Conservation (phyloP, 2,113 vertebrate species). For the Ictalurus furcatus region DNA sequence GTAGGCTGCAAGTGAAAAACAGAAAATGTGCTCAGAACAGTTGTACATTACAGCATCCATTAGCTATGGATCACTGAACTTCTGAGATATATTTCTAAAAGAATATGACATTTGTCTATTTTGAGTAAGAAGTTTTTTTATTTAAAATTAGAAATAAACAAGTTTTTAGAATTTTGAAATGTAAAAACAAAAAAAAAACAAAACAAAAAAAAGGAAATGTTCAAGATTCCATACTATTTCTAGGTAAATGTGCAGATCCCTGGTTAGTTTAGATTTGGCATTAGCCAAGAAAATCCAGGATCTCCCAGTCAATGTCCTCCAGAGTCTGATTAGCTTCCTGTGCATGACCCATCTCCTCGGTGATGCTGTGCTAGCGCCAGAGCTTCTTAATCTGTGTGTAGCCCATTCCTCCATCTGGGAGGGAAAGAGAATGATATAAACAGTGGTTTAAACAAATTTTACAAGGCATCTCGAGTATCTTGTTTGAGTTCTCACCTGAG, state of each 20-base stretch:
- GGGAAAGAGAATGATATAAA: neutral
- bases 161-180: too few relatives aligned
- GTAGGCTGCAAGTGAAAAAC: too few relatives aligned
- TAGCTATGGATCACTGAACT: too few relatives aligned
- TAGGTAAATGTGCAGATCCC: slow-evolving; percentile 34
- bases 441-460: neutral
- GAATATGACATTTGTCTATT: too few relatives aligned
- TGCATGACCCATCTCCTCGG: slow-evolving; percentile 95
- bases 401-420: slow-evolving; percentile 87
- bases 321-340: slow-evolving; percentile 97
- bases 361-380: slow-evolving; percentile 94
- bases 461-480: neutral
- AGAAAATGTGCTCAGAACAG: too few relatives aligned
- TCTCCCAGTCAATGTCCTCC: slow-evolving; percentile 90
- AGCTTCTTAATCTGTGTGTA: slow-evolving; percentile 95
- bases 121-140: too few relatives aligned
- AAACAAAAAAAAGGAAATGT: too few relatives aligned
- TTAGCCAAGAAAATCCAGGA: neutral
- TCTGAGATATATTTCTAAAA: too few relatives aligned
- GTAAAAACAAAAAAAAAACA: too few relatives aligned
- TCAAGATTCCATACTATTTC: too few relatives aligned
- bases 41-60: too few relatives aligned
- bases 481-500: slow-evolving; percentile 79
- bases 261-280: slow-evolving; percentile 9
- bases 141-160: too few relatives aligned